phyloP scores from a whole-genome alignment of 37 sponge, comb jelly and placozoan genomes.

The Mnemiopsis leidyi region DNA sequence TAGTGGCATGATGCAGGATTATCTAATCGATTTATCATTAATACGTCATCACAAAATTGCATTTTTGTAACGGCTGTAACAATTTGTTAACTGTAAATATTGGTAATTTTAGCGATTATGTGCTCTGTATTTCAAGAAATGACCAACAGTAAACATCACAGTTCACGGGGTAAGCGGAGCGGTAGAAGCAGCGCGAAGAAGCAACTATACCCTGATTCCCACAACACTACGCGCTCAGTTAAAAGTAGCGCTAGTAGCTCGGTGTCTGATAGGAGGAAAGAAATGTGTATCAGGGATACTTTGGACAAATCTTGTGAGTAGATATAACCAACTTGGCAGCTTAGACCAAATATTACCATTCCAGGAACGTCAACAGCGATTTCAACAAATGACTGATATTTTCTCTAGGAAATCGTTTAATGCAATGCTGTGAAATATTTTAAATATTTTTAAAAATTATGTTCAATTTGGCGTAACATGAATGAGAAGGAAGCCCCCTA shows the following conservation, averaged over 20 bases:
- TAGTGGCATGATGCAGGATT: too few species aligned
- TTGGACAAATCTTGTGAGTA: neutral
- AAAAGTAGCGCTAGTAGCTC: constrained; percentile 45
- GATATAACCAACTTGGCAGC: too few species aligned
- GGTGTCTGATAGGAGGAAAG: neutral
- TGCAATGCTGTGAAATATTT: too few species aligned
- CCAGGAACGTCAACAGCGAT: too few species aligned
- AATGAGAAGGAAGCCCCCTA: too few species aligned
- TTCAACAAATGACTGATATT: too few species aligned
- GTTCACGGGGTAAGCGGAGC: neutral
- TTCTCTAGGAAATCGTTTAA: too few species aligned
- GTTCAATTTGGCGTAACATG: too few species aligned
- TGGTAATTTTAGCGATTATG: neutral
- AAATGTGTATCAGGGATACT: neutral
- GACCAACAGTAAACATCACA: neutral
- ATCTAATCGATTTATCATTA: too few species aligned
- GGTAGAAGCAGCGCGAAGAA: neutral
- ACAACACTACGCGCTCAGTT: neutral
- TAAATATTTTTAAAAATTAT: too few species aligned
- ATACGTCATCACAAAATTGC: too few species aligned
- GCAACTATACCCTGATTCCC: neutral
- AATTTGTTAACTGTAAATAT: neutral
- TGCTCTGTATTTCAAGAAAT: neutral
- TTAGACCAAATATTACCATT: too few species aligned
- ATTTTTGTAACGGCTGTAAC: neutral